These are phyloP conservation scores for Axis porcinus DNA, from an alignment of 2,113 vertebrate genomes.

Conservation along the genomic window DNA sequence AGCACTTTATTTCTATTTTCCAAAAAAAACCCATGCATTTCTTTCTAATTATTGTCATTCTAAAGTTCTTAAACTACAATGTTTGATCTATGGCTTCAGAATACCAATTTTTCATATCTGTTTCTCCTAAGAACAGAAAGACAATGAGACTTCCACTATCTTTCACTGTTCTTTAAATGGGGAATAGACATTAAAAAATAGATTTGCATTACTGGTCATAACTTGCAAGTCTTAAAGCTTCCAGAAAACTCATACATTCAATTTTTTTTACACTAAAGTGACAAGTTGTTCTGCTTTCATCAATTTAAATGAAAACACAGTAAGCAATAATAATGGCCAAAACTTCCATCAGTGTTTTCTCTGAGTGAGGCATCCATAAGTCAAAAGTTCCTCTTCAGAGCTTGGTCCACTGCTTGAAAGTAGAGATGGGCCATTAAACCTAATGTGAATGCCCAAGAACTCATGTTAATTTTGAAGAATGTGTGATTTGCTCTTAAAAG, in stretches of 20 bases:
- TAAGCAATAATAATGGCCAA: not conserved
- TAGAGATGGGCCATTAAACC: not conserved
- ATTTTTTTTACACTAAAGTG: slow-evolving; percentile 20
- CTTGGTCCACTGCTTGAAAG: not conserved
- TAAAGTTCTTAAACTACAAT: slow-evolving; percentile 76
- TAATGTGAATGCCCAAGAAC: not conserved
- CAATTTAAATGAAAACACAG: slow-evolving; percentile 49
- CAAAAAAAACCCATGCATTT: slow-evolving; percentile 63
- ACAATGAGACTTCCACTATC: slow-evolving; percentile 46
- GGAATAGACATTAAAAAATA: slow-evolving; percentile 50
- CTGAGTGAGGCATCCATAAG: not conserved
- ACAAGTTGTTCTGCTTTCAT: slow-evolving; percentile 44
- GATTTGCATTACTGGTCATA: slow-evolving; percentile 55
- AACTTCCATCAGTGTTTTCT: not conserved
- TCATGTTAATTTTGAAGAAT: not conserved
- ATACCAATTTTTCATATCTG: slow-evolving; percentile 67
- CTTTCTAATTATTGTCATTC: slow-evolving; percentile 80
- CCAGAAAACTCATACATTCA: slow-evolving; percentile 19
- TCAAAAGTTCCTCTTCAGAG: not conserved
- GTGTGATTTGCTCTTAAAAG: not conserved
- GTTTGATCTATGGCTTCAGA: slow-evolving; percentile 71
- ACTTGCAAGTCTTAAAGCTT: slow-evolving; percentile 42
- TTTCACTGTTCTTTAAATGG: slow-evolving; percentile 56
- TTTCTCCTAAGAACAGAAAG: slow-evolving; percentile 62
- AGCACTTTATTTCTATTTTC: slow-evolving; percentile 64